A percentile compares a stretch with the other conserved stretches of the same genome.
phyloP scores from a whole-genome alignment of 1,140 invertebrate species.

The Trypoxylus dichotomus region DNA sequence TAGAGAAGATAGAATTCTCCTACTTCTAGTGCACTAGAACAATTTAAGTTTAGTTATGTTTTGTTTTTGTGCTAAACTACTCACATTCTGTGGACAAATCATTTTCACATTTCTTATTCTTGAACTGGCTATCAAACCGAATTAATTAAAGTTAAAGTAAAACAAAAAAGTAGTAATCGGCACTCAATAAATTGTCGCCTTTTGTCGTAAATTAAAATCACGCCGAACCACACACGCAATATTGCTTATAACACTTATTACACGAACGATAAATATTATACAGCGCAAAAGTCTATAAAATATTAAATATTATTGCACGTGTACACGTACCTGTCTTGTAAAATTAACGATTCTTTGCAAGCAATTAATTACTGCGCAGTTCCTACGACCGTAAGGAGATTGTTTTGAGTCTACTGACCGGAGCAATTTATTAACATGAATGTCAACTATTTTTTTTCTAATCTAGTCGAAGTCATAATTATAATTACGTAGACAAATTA shows the following conservation, averaged over 20 bases:
- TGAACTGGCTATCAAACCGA: no score
- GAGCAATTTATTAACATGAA: background rate
- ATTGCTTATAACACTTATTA: background rate
- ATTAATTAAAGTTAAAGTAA: no score
- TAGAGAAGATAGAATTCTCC: no score
- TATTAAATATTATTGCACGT: conserved; percentile 6
- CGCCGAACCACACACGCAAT: background rate
- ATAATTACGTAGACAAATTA: background rate
- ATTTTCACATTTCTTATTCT: no score
- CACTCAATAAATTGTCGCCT: background rate
- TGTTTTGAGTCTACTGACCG: background rate
- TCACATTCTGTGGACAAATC: no score
- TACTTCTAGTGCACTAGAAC: no score
- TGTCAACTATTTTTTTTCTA: background rate
- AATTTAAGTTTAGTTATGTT: no score
- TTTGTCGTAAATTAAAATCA: conserved; percentile 13
- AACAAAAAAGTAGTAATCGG: no score
- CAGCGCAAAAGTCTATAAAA: conserved; percentile 2
- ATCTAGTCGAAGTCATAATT: background rate
- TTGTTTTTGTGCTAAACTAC: no score
- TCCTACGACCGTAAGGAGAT: background rate
- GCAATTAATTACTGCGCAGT: background rate
- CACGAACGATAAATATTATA: background rate
- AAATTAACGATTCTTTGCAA: background rate
- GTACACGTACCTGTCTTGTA: conserved; percentile 8